A percentile compares a stretch with the other conserved stretches of the same genome.
Evolutionary conservation across 30 jellyfish, hydroid and myxozoan genomes (phyloP).

Genomic region (Hydra vulgaris): DNA sequence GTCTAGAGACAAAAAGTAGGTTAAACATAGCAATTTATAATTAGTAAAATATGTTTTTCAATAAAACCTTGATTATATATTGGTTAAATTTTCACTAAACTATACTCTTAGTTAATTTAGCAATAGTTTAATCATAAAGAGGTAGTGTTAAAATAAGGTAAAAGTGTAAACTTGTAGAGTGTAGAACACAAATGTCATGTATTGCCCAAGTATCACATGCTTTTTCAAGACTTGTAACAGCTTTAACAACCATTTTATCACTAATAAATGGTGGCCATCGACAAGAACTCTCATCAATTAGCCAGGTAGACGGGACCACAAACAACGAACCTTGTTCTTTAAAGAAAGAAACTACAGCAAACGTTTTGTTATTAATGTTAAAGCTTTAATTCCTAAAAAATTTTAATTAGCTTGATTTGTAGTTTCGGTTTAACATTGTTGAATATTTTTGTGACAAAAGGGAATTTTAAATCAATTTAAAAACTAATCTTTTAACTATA

Average conservation of each 20-base stretch:
- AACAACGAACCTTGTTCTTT: neutral
- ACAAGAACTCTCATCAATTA: neutral
- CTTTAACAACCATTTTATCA: neutral
- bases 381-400: no score
- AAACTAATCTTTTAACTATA: neutral
- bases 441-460: neutral
- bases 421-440: neutral
- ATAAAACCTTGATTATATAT: neutral
- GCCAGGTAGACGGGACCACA: neutral
- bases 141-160: neutral
- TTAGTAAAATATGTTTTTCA: neutral
- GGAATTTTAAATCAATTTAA: neutral
- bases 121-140: neutral
- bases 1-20: neutral
- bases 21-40: neutral
- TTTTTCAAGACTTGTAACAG: neutral
- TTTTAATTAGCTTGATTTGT: no score
- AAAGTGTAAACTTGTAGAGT: neutral
- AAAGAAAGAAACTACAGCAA: neutral
- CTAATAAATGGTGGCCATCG: neutral
- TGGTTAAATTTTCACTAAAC: neutral
- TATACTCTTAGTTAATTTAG: neutral
- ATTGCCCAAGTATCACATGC: neutral
- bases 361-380: neutral
- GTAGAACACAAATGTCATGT: neutral